Conservation (phyloP, 2,888 invertebrate species). For the Asteroscopus sphinx region DNA sequence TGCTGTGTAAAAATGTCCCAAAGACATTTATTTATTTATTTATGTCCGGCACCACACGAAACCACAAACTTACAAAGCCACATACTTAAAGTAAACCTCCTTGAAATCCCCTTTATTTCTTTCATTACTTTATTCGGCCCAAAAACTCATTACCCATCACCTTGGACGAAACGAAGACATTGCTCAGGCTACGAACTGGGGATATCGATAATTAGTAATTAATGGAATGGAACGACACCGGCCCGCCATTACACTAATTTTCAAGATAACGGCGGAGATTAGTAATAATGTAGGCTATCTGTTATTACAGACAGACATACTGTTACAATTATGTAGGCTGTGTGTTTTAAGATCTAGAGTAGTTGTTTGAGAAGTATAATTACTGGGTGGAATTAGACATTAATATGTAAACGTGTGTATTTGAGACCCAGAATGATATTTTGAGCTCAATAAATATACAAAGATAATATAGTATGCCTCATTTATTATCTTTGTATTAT, state of each 20-base stretch:
- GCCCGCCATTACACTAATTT: conserved; percentile 51
- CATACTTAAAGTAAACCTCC: too few species aligned
- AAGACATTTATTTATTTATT: too few species aligned
- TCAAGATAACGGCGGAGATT: conserved; percentile 48
- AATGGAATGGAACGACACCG: conserved; percentile 51
- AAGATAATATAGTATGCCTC: too few species aligned
- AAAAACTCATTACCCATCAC: conserved; percentile 25
- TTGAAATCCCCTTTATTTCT: conserved; percentile 11
- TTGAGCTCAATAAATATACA: too few species aligned
- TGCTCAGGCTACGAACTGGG: conserved; percentile 21
- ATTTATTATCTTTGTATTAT: too few species aligned
- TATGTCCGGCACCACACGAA: too few species aligned
- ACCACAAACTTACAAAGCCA: too few species aligned
- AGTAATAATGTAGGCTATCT: conserved; percentile 34
- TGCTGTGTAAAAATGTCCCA: too few species aligned
- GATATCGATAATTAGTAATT: conserved; percentile 56
- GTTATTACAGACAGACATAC: conserved; percentile 14
- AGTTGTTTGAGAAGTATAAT: background rate
- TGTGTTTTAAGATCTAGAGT: conserved; percentile 3
- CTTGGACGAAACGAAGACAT: conserved; percentile 30
- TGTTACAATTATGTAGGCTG: background rate
- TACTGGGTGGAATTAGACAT: too few species aligned
- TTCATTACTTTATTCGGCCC: conserved; percentile 28
- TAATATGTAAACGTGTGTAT: too few species aligned
- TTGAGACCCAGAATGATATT: too few species aligned